Evolutionary conservation across 2,113 vertebrate genomes (phyloP), one percentile per base, ranked within the genome.

Genomic region (Scomber colias): DNA sequence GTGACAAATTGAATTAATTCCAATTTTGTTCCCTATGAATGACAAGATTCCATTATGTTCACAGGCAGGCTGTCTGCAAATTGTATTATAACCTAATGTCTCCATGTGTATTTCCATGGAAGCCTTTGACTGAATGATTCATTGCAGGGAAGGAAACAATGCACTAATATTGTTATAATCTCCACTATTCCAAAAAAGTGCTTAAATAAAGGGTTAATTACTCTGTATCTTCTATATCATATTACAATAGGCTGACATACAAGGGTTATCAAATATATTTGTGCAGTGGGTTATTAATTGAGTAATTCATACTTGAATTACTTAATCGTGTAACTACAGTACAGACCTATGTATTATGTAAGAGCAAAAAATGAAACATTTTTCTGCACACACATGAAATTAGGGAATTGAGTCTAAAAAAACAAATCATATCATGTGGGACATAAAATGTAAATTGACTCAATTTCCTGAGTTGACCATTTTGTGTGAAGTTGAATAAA

Each of bases 1-100:
- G 88, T 93, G 90, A 94, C 89, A 94, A 93, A 92, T 93, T 92
- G 79, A 93, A 95, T 95, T 94, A 91, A 94, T 94, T 94, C 89
- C 67, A 87, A 87, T 94, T 92, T 94, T 92, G 84, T 90, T 93
- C 85, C 79, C 46, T 86, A 68, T 89, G 87, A 94, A 86, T 94
- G 93, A 94, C 93, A 94, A 91, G 87, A 93, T 93, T 94, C 70
- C 72, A 92, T 94, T 94, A 92, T 90, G 90, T 79, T 87, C 90
- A 81, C 49, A 46, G 90, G 88, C 88, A 83, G 89, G 74, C 91
- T 92, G 88, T 93, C 90, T 82, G 83, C 83, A 94, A 92, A 94
- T 95, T 89, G 82, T 85, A 87, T 93, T 84, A 87, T 82, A 85
- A 92, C 90, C 92, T 87, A 84, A 92, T 90, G 88, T 92, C 89